These are phyloP conservation scores for Eulemur rufifrons DNA, from an alignment of 2,113 vertebrate species.

Conservation along the genomic window DNA sequence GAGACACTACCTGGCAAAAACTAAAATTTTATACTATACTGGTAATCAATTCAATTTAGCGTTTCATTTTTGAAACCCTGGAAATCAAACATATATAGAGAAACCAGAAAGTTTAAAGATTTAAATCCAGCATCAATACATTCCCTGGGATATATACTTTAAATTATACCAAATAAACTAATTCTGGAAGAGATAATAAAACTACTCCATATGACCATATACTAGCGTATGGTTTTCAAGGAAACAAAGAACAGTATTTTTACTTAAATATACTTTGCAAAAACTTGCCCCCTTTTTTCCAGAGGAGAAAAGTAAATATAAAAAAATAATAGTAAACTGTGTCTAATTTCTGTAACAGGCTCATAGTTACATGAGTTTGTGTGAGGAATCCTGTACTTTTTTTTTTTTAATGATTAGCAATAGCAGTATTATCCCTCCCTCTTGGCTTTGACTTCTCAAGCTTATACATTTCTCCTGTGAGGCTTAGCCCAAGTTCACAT, in stretches of 20 bases:
- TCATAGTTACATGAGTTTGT: background rate
- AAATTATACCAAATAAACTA: conserved; percentile 8
- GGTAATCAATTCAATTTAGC: background rate
- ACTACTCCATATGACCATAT: background rate
- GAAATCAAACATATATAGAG: background rate
- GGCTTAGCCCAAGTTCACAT: background rate
- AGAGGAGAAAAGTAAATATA: background rate
- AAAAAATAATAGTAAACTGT: background rate
- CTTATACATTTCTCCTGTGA: background rate
- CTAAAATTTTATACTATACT: background rate
- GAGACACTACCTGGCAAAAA: background rate
- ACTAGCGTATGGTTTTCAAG: background rate
- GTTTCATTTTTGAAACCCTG: background rate
- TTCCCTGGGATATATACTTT: background rate
- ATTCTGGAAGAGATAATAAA: conserved; percentile 10
- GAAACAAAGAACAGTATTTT: background rate
- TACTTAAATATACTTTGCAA: background rate
- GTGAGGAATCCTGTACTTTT: background rate
- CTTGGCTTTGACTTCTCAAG: background rate
- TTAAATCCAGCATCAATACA: background rate
- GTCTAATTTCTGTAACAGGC: background rate
- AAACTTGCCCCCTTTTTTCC: background rate
- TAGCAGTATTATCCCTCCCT: background rate
- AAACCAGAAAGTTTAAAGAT: conserved; percentile 12
- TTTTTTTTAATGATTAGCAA: background rate